A percentile compares a stretch with the other conserved stretches of the same genome.
Evolutionary conservation across 2,797 vertebrate genomes (phyloP).

Genomic region (Falco columbarius): DNA sequence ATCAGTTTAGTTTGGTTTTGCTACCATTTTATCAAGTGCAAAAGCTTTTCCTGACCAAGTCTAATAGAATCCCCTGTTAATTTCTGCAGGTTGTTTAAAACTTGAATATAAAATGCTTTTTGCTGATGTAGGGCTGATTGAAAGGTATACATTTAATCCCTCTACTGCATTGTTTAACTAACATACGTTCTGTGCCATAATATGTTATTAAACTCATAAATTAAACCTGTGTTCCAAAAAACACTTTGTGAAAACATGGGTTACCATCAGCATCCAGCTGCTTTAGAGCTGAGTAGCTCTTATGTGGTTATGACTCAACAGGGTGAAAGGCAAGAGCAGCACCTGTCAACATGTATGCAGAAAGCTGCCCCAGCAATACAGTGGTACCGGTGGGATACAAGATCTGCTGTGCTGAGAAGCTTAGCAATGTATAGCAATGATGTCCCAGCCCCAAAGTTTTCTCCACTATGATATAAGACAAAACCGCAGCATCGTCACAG

Average conservation of each 20-base stretch:
- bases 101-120: neutral
- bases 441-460: neutral
- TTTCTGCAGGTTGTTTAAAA: conserved; percentile 31
- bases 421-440: neutral
- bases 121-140: neutral
- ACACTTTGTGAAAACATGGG: neutral
- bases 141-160: neutral
- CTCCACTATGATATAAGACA: neutral
- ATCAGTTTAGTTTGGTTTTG: neutral
- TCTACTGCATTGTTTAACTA: conserved; percentile 24
- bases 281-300: neutral
- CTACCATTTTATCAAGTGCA: neutral
- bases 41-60: neutral
- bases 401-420: neutral
- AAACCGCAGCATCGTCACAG: neutral
- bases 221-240: conserved; percentile 42
- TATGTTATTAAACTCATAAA: conserved; percentile 54
- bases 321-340: conserved; percentile 1
- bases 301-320: neutral
- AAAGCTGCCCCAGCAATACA: neutral
- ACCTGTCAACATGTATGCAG: neutral
- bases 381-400: neutral
- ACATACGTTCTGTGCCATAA: conserved; percentile 31
- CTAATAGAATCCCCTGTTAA: neutral
- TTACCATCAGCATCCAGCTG: conserved; percentile 20